These are phyloP conservation scores for Brachionichthys hirsutus DNA, from an alignment of 2,113 vertebrate species.

Conservation along the genomic window DNA sequence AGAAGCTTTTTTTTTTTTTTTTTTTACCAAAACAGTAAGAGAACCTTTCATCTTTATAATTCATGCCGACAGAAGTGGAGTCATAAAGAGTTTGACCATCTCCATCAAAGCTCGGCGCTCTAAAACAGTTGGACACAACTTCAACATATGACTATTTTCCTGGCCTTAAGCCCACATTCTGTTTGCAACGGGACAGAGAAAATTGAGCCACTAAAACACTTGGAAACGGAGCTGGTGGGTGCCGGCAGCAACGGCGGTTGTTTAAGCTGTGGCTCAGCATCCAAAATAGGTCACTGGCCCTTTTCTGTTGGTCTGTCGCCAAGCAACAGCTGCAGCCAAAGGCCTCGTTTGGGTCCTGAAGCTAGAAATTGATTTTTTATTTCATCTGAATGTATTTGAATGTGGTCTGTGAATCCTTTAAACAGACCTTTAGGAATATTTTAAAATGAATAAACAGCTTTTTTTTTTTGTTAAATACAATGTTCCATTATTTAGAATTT, in stretches of 20 bases:
- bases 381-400: conserved; percentile 41
- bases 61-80: conserved; percentile 43
- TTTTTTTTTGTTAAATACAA: background rate
- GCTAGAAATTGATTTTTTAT: conserved; percentile 25
- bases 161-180: conserved; percentile 52
- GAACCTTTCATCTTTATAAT: conserved; percentile 29
- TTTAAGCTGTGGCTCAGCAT: conserved; percentile 39
- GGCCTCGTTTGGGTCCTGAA: conserved; percentile 16
- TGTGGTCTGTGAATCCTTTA: conserved; percentile 1
- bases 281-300: conserved; percentile 35
- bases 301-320: conserved; percentile 22
- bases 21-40: conserved; percentile 26
- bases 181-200: conserved; percentile 63
- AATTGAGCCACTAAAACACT: conserved; percentile 53
- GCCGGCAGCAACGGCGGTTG: conserved; percentile 53
- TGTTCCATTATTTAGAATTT: too few species aligned
- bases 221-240: conserved; percentile 49
- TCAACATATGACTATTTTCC: conserved; percentile 67
- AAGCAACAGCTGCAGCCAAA: conserved; percentile 30
- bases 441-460: background rate
- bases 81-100: conserved; percentile 54
- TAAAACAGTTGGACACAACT: conserved; percentile 53
- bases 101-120: conserved; percentile 43
- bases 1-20: conserved; percentile 7
- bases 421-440: background rate